These are phyloP conservation scores for Notothenia rossii DNA, from an alignment of 2,113 vertebrate species.

Conservation along the genomic window DNA sequence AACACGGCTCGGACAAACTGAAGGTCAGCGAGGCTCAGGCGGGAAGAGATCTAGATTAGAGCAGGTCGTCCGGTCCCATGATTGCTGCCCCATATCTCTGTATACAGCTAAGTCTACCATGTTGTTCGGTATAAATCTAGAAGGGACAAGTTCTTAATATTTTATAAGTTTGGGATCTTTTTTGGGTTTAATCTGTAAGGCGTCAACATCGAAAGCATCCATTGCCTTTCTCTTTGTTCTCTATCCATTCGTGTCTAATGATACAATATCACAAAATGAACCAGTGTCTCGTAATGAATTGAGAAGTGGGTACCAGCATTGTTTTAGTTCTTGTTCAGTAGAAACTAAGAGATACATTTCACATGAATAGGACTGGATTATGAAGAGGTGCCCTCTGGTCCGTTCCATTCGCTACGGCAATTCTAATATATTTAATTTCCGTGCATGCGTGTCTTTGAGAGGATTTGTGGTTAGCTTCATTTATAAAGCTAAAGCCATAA, in stretches of 20 bases:
- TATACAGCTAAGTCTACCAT: constrained; percentile 2
- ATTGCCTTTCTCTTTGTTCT: constrained; percentile 49
- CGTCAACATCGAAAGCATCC: constrained; percentile 50
- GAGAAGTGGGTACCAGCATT: background rate
- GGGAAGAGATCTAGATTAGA: constrained; percentile 30
- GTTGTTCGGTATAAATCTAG: constrained; percentile 18
- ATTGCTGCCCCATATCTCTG: constrained; percentile 33
- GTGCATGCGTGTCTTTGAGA: constrained; percentile 56
- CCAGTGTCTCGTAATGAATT: constrained; percentile 29
- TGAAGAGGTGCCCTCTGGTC: constrained; percentile 58
- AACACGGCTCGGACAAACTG: constrained; percentile 35
- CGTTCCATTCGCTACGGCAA: constrained; percentile 35
- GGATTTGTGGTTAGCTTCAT: constrained; percentile 55
- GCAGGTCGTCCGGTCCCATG: constrained; percentile 41
- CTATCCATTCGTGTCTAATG: constrained; percentile 51
- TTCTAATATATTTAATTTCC: constrained; percentile 63
- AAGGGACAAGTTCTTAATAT: background rate
- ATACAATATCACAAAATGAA: constrained; percentile 40
- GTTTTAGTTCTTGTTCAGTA: constrained; percentile 28
- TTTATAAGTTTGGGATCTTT: constrained; percentile 14
- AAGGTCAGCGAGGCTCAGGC: constrained; percentile 53
- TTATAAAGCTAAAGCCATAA: constrained; percentile 68
- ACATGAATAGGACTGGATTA: constrained; percentile 36
- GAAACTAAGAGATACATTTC: constrained; percentile 47
- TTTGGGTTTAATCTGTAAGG: constrained; percentile 24